Evolutionary conservation across 2,113 vertebrate species (phyloP).

Genomic region (Mystacornis crossleyi): DNA sequence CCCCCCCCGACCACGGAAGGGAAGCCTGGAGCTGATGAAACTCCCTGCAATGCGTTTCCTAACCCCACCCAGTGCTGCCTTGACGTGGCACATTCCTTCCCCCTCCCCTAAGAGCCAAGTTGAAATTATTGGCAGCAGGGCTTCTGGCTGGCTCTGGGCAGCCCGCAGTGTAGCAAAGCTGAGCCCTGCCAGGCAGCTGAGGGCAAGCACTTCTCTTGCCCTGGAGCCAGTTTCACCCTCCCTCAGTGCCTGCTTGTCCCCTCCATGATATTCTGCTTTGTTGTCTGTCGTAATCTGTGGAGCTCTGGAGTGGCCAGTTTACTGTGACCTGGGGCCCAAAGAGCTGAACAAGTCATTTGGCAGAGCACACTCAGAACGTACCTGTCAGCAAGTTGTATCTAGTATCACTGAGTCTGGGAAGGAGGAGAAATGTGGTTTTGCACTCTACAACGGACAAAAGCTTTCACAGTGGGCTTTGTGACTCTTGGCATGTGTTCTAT

Average conservation of each 20-base stretch:
- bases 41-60: background rate
- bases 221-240: background rate
- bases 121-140: background rate
- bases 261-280: background rate
- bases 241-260: background rate
- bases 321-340: background rate
- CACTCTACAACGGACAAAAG: rapidly evolving
- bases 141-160: background rate
- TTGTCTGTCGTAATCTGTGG: background rate
- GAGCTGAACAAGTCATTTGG: background rate
- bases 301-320: background rate
- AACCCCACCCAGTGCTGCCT: background rate
- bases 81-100: background rate
- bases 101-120: background rate
- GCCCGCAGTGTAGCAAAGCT: rapidly evolving
- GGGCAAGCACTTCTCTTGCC: background rate
- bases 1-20: background rate
- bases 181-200: background rate
- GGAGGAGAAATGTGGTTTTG: background rate
- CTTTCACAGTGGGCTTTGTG: background rate
- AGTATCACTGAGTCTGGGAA: background rate
- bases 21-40: slow-evolving; percentile 32
- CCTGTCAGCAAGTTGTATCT: background rate
- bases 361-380: background rate
- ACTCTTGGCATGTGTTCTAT: background rate